These are phyloP conservation scores for Gasterosteus aculeatus DNA, from an alignment of 2,113 vertebrate species.

Conservation along the genomic window DNA sequence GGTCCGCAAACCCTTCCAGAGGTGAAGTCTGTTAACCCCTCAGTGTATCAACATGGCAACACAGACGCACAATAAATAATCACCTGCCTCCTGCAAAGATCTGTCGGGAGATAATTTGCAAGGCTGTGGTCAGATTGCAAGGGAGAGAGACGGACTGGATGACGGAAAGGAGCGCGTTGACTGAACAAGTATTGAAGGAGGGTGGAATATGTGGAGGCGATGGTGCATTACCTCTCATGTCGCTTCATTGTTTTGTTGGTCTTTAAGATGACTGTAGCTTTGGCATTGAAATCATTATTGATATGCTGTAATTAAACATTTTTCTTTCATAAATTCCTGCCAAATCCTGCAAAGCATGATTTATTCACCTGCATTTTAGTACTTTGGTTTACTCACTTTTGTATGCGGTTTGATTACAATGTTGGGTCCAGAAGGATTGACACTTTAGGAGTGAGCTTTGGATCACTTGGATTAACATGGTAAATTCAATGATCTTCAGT, in stretches of 20 bases:
- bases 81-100: conserved; percentile 57
- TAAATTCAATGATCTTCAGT: conserved; percentile 20
- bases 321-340: conserved; percentile 63
- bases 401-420: conserved; percentile 10
- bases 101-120: conserved; percentile 45
- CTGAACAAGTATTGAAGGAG: conserved; percentile 50
- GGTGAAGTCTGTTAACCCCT: conserved; percentile 74
- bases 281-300: conserved; percentile 51
- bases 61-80: conserved; percentile 58
- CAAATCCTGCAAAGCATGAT: conserved; percentile 67
- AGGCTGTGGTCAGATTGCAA: conserved; percentile 39
- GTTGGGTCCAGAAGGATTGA: conserved; percentile 1
- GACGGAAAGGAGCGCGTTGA: conserved; percentile 30
- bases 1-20: conserved; percentile 90
- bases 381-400: conserved; percentile 50
- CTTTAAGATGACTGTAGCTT: conserved; percentile 67
- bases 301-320: conserved; percentile 55
- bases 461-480: conserved; percentile 9
- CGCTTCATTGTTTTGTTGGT: conserved; percentile 49
- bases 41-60: conserved; percentile 41
- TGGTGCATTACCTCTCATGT: conserved; percentile 64
- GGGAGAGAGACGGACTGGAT: conserved; percentile 36
- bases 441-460: conserved; percentile 6
- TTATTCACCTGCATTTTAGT: conserved; percentile 57
- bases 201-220: conserved; percentile 30